Evolutionary conservation across 2,797 vertebrate genomes (phyloP).

Genomic region (Rhinatrema bivittatum): DNA sequence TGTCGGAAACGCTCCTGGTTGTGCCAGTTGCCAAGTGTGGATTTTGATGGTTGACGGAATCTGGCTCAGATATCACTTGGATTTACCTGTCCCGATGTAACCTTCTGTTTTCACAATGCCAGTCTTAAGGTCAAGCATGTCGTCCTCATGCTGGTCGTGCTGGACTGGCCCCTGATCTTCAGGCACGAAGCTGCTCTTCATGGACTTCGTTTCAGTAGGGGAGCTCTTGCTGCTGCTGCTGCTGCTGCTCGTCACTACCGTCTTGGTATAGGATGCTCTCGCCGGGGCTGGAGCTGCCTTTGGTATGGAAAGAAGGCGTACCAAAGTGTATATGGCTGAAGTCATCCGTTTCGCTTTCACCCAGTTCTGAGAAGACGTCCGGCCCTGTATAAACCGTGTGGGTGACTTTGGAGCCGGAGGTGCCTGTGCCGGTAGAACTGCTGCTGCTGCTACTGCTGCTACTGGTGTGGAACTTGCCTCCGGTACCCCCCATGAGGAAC

Average conservation of each 20-base stretch:
- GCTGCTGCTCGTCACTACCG: conserved; percentile 13
- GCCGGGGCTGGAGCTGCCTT: conserved; percentile 3
- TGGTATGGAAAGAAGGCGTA: conserved; percentile 8
- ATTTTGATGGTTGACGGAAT: conserved; percentile 25
- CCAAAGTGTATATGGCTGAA: conserved; percentile 6
- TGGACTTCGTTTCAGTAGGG: conserved; percentile 33
- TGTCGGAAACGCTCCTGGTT: too few species aligned
- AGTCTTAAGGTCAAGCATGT: conserved; percentile 62
- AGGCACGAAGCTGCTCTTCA: conserved; percentile 24
- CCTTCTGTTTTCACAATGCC: conserved; percentile 44
- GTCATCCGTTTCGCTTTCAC: conserved; percentile 30
- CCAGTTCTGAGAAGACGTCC: conserved; percentile 23
- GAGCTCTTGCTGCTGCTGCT: conserved; percentile 27
- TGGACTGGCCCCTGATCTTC: conserved; percentile 52
- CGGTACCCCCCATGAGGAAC: conserved; percentile 25
- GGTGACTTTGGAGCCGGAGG: too few species aligned
- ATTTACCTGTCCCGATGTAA: conserved; percentile 76
- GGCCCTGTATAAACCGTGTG: fast-evolving
- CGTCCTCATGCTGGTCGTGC: conserved; percentile 46
- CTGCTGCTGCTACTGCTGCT: not conserved
- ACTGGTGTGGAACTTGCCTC: not conserved
- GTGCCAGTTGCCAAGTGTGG: too few species aligned
- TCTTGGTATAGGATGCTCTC: conserved; percentile 35
- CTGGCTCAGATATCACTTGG: conserved; percentile 36
- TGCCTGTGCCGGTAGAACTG: not conserved